These are phyloP conservation scores for Pseudochaenichthys georgianus DNA, from an alignment of 2,797 vertebrate genomes.

Conservation along the genomic window DNA sequence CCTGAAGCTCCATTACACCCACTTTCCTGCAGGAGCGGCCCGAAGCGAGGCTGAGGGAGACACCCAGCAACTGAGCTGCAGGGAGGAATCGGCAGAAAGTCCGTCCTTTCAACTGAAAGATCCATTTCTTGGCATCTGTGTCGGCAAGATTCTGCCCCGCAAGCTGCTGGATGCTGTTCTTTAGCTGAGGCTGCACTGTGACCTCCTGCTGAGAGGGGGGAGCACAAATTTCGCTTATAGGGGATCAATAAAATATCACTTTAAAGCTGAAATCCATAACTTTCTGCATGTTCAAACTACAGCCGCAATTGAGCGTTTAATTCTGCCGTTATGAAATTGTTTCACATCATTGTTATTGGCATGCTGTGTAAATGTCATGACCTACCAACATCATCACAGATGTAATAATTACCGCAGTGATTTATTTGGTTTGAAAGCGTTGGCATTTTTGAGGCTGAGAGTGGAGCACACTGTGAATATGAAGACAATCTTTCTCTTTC, in stretches of 20 bases:
- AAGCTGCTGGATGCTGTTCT: slow-evolving; percentile 33
- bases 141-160: slow-evolving; percentile 22
- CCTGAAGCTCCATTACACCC: slow-evolving; percentile 14
- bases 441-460: slow-evolving; percentile 27
- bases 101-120: slow-evolving; percentile 30
- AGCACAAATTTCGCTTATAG: slow-evolving; percentile 24
- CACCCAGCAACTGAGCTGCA: slow-evolving; percentile 9
- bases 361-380: slow-evolving; percentile 44
- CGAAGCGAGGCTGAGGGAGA: slow-evolving; percentile 30
- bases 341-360: slow-evolving; percentile 14
- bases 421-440: slow-evolving; percentile 37
- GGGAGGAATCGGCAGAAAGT: slow-evolving; percentile 22
- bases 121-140: slow-evolving; percentile 41
- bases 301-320: slow-evolving; percentile 22
- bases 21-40: slow-evolving; percentile 20
- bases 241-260: slow-evolving; percentile 53
- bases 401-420: slow-evolving; percentile 44
- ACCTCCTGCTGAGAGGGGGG: slow-evolving; percentile 7
- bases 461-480: neutral
- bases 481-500: neutral
- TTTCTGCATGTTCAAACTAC: slow-evolving; percentile 19
- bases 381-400: slow-evolving; percentile 25
- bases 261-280: slow-evolving; percentile 41
- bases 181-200: slow-evolving; percentile 44
- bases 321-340: slow-evolving; percentile 19